Evolutionary conservation across 2,888 invertebrate species (phyloP).

Genomic region (Trissolcus japonicus): DNA sequence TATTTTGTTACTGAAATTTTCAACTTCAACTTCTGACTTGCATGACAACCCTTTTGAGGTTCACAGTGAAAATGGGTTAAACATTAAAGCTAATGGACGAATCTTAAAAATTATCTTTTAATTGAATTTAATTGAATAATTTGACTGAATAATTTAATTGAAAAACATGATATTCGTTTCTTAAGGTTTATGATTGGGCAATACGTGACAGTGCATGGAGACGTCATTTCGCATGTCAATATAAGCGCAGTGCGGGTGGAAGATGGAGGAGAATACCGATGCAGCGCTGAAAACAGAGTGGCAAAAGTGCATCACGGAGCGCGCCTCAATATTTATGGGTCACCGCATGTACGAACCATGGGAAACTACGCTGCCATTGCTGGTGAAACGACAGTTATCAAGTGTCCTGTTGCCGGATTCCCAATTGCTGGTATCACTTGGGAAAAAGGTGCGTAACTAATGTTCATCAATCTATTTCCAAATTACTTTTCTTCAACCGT

Average conservation of each 20-base stretch:
- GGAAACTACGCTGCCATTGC: conserved; percentile 92
- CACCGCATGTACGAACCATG: conserved; percentile 91
- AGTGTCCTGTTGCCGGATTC: conserved; percentile 93
- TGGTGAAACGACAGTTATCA: conserved; percentile 88
- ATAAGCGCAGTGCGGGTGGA: conserved; percentile 91
- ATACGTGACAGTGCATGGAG: conserved; percentile 93
- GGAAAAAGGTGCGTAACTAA: conserved; percentile 84
- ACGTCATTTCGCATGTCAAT: conserved; percentile 95
- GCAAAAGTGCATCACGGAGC: conserved; percentile 89
- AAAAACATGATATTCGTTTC: conserved; percentile 8
- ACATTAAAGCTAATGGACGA: too few relatives aligned
- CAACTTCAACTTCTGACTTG: too few relatives aligned
- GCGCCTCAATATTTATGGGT: conserved; percentile 91
- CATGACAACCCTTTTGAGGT: too few relatives aligned
- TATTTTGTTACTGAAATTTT: too few relatives aligned
- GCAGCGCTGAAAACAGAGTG: conserved; percentile 89
- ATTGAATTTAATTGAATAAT: too few relatives aligned
- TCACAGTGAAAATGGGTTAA: too few relatives aligned
- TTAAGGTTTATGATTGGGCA: conserved; percentile 91
- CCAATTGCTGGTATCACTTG: conserved; percentile 92
- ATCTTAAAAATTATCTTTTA: too few relatives aligned
- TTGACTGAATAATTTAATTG: too few relatives aligned
- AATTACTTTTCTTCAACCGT: not conserved
- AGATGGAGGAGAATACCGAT: conserved; percentile 93
- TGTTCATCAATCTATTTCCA: not conserved